phyloP scores from a whole-genome alignment of 2,888 invertebrate species.

The Norana najaformis region DNA sequence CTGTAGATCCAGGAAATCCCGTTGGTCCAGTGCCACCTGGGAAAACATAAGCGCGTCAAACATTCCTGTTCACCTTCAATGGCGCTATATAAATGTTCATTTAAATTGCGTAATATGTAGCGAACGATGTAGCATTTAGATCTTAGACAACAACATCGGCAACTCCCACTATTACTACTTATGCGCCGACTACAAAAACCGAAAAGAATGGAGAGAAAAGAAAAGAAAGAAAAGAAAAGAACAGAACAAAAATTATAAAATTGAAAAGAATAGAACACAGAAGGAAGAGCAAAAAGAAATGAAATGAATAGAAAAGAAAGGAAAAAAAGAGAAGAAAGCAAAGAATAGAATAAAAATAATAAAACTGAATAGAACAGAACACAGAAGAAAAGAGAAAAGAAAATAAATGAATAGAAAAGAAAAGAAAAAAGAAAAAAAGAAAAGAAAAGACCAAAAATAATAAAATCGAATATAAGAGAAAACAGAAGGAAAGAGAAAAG shows the following conservation, averaged over 20 bases:
- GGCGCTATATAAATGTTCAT: background rate
- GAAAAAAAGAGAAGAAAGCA: background rate
- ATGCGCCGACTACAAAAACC: background rate
- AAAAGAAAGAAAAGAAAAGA: background rate
- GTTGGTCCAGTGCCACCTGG: conserved; percentile 8
- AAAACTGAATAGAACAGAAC: background rate
- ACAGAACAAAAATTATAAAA: background rate
- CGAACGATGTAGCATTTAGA: no score
- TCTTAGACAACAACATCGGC: no score
- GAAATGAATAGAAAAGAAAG: no score
- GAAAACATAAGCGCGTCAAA: background rate
- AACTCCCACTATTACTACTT: no score
- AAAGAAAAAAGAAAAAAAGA: background rate
- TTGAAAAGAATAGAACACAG: background rate
- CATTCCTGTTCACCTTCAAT: background rate
- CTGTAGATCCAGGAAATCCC: background rate
- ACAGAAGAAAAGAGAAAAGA: no score
- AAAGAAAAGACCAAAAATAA: background rate
- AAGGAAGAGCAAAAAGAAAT: no score
- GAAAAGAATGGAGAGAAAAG: background rate
- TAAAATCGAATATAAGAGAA: background rate
- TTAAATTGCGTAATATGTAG: background rate
- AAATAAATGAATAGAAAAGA: background rate
- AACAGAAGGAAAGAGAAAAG: background rate
- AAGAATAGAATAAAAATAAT: background rate